Conservation (phyloP, 2,113 vertebrate species). For the Ammospiza nelsoni region DNA sequence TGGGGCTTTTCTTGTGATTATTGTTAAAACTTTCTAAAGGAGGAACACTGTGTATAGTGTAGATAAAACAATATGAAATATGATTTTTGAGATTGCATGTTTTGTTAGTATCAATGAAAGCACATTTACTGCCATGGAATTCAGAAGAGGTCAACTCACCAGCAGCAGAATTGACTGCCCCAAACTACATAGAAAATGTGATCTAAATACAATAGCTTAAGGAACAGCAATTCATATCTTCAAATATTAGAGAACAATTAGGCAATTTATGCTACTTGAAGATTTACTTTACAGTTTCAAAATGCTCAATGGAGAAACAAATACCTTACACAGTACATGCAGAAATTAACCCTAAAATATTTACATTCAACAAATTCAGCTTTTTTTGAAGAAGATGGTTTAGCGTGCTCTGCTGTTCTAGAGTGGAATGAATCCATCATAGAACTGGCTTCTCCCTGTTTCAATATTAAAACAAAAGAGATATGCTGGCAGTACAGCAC, state of each 20-base stretch:
- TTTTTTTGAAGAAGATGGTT: conserved; percentile 29
- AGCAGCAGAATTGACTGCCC: accelerated
- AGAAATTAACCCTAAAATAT: background rate
- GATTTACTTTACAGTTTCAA: background rate
- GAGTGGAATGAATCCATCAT: conserved; percentile 28
- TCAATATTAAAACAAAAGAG: conserved; percentile 77
- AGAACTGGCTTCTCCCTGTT: conserved; percentile 55
- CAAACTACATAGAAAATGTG: background rate
- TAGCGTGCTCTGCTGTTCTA: conserved; percentile 6
- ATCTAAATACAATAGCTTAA: background rate
- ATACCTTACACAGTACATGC: background rate
- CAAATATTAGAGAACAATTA: background rate
- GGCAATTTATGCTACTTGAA: background rate
- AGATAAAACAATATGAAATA: background rate
- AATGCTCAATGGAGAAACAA: background rate
- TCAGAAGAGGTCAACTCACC: background rate
- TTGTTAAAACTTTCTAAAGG: background rate
- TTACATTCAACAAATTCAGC: background rate
- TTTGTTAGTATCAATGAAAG: background rate
- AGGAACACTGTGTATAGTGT: background rate
- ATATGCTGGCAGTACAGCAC: conserved; percentile 63
- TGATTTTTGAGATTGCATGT: accelerated
- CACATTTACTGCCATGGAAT: background rate
- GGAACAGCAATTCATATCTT: accelerated
- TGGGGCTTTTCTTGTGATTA: background rate